Evolutionary conservation across 2,888 invertebrate genomes (phyloP).

Genomic region (Chrysopilus asiliformis): DNA sequence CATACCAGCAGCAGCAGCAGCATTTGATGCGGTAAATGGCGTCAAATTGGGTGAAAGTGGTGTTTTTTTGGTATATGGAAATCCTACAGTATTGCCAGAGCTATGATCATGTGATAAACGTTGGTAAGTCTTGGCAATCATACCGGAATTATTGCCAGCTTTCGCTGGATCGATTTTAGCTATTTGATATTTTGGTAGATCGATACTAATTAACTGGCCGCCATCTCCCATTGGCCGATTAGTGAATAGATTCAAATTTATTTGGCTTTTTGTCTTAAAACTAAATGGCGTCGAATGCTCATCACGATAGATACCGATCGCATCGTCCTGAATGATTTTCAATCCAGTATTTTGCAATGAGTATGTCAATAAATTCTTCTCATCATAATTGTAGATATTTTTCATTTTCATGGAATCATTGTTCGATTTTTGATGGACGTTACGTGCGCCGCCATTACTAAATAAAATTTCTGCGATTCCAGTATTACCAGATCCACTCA

Average conservation of each 20-base stretch:
- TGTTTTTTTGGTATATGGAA: too few relatives aligned
- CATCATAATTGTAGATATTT: slow-evolving; percentile 35
- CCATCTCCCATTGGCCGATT: background rate
- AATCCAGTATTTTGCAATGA: slow-evolving; percentile 42
- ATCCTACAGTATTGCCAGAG: too few relatives aligned
- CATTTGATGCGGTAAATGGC: too few relatives aligned
- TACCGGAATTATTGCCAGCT: background rate
- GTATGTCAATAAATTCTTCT: slow-evolving; percentile 41
- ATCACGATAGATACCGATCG: slow-evolving; percentile 46
- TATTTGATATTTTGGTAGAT: background rate
- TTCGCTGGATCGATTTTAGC: background rate
- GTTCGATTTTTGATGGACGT: too few relatives aligned
- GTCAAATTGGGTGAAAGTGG: too few relatives aligned
- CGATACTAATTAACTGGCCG: too few relatives aligned
- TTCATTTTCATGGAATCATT: too few relatives aligned
- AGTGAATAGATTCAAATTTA: slow-evolving; percentile 46
- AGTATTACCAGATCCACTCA: background rate
- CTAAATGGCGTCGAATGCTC: slow-evolving; percentile 81
- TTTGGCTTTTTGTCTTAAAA: slow-evolving; percentile 70
- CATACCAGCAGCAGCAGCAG: too few relatives aligned
- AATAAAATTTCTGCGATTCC: too few relatives aligned
- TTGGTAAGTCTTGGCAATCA: background rate
- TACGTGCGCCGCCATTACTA: background rate
- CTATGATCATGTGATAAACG: background rate
- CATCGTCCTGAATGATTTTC: slow-evolving; percentile 46